These are phyloP conservation scores for Machaerirhynchus nigripectus DNA, from an alignment of 2,113 vertebrate genomes.

Conservation along the genomic window DNA sequence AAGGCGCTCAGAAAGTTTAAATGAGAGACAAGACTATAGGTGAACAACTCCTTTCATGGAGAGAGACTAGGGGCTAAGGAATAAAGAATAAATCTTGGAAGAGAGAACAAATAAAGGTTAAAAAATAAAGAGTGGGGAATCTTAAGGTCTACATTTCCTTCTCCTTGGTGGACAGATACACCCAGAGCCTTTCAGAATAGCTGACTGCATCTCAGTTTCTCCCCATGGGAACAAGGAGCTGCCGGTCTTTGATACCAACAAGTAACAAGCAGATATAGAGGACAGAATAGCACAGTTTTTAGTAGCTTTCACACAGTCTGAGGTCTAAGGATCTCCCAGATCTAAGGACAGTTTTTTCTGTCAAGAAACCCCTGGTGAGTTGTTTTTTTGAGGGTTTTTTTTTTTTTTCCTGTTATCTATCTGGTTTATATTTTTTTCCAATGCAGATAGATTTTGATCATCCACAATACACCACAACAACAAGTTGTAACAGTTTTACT, in stretches of 20 bases:
- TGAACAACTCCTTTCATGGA: neutral
- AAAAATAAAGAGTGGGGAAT: neutral
- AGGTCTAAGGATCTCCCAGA: neutral
- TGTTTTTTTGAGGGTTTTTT: neutral
- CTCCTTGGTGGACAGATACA: neutral
- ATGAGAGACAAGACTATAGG: neutral
- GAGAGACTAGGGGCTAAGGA: neutral
- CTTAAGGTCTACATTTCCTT: neutral
- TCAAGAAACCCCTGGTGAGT: neutral
- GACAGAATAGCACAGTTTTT: rapidly evolving
- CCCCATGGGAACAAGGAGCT: neutral
- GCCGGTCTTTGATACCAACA: neutral
- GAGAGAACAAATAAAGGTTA: neutral
- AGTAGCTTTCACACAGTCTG: neutral
- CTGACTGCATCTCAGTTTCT: neutral
- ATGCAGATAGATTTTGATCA: neutral
- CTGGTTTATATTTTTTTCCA: neutral
- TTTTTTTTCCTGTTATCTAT: neutral
- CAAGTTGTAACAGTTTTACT: neutral
- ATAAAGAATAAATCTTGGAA: neutral
- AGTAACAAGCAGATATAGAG: neutral
- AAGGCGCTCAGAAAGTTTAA: neutral
- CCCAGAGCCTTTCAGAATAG: neutral
- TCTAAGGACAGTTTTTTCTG: rapidly evolving
- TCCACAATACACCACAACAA: neutral